Evolutionary conservation across 2,888 invertebrate genomes (phyloP).

Genomic region (Orthosia cruda): DNA sequence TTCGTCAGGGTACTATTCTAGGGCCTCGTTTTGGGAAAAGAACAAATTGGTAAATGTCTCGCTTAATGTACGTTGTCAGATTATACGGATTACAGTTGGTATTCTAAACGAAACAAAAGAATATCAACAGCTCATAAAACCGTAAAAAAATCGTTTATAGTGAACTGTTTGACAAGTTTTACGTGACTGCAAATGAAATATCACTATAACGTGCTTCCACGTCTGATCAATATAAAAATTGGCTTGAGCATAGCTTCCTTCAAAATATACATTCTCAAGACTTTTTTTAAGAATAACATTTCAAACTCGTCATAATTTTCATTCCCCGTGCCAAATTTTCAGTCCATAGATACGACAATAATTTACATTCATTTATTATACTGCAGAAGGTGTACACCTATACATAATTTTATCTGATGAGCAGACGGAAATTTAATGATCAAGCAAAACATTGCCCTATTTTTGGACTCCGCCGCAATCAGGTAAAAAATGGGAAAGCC

Average conservation of each 20-base stretch:
- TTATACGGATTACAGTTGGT: neutral
- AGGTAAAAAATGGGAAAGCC: neutral
- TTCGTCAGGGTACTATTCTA: constrained; percentile 1
- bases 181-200: constrained; percentile 21
- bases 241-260: constrained; percentile 23
- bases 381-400: no score
- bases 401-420: no score
- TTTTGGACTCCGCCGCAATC: no score
- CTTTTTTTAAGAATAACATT: constrained; percentile 32
- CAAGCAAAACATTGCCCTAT: no score
- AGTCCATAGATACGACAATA: constrained; percentile 11
- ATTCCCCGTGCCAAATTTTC: constrained; percentile 38
- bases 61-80: neutral
- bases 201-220: constrained; percentile 15
- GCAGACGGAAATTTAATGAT: neutral
- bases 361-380: constrained; percentile 11
- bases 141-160: neutral
- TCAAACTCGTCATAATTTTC: constrained; percentile 40
- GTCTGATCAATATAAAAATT: constrained; percentile 41
- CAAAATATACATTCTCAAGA: constrained; percentile 29
- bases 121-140: constrained; percentile 18
- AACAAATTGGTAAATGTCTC: neutral
- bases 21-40: neutral
- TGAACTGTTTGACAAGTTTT: constrained; percentile 19
- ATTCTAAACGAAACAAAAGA: constrained; percentile 8